These are phyloP conservation scores for Aporrectodea caliginosa DNA, from an alignment of 1,140 invertebrate species.

Conservation along the genomic window DNA sequence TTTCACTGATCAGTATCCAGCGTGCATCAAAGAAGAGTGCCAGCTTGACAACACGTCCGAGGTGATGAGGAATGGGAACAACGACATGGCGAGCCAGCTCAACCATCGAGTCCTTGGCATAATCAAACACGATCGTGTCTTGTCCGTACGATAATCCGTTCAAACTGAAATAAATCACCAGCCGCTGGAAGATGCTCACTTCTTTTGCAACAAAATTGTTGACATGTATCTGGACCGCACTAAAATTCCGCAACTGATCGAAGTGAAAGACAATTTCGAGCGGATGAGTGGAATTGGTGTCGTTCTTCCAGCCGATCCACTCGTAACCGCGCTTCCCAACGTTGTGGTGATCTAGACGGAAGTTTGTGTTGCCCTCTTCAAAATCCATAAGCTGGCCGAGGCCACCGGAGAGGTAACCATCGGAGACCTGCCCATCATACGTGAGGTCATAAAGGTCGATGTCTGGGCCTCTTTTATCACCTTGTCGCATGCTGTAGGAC, in stretches of 20 bases:
- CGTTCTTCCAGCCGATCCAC: conserved; percentile 78
- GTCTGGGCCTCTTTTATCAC: conserved; percentile 66
- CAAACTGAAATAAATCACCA: not conserved
- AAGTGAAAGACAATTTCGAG: conserved; percentile 71
- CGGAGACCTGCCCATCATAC: conserved; percentile 70
- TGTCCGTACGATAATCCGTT: not conserved
- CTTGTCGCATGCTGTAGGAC: conserved; percentile 77
- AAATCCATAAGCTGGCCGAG: conserved; percentile 84
- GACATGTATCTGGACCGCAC: conserved; percentile 72
- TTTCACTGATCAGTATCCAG: conserved; percentile 87
- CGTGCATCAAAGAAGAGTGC: conserved; percentile 73
- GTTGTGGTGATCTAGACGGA: conserved; percentile 67
- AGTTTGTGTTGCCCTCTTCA: conserved; percentile 68
- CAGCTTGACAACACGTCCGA: conserved; percentile 76
- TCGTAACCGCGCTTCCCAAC: conserved; percentile 65
- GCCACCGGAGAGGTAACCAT: conserved; percentile 63
- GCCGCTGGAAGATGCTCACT: conserved; percentile 55
- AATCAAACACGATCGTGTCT: conserved; percentile 64
- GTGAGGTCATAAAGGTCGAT: conserved; percentile 83
- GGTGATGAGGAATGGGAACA: conserved; percentile 35
- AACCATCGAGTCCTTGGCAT: conserved; percentile 75
- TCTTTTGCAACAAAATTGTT: conserved; percentile 69
- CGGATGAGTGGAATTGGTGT: conserved; percentile 49
- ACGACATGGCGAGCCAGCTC: conserved; percentile 58
- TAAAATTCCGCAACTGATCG: conserved; percentile 80